Conservation (phyloP, 2,888 invertebrate genomes). For the Cheilosia scutellata region DNA sequence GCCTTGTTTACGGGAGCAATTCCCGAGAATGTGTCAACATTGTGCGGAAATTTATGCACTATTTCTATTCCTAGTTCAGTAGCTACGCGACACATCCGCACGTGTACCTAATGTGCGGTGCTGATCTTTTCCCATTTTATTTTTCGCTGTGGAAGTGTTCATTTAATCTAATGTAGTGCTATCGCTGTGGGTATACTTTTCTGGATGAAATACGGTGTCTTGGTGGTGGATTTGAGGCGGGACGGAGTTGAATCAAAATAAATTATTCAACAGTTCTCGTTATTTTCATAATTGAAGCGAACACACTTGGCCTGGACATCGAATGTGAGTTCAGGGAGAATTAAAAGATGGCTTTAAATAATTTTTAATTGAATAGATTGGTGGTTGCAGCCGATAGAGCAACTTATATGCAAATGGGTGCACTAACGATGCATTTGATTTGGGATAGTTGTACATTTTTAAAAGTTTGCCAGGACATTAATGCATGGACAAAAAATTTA, state of each 20-base stretch:
- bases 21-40: slow-evolving; percentile 57
- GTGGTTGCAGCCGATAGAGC: not conserved
- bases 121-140: slow-evolving; percentile 5
- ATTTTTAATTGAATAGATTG: slow-evolving; percentile 2
- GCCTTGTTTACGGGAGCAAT: slow-evolving; percentile 41
- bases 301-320: not conserved
- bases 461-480: too few species aligned
- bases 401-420: not conserved
- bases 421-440: too few species aligned
- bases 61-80: slow-evolving; percentile 33
- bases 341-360: not conserved
- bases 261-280: slow-evolving; percentile 18
- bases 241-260: slow-evolving; percentile 17
- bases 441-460: too few species aligned
- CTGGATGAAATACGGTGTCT: slow-evolving; percentile 12
- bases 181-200: not conserved
- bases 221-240: not conserved
- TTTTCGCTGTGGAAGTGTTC: slow-evolving; percentile 4
- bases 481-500: too few species aligned
- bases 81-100: slow-evolving; percentile 13
- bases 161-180: slow-evolving; percentile 48
- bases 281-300: not conserved
- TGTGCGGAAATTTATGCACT: slow-evolving; percentile 53
- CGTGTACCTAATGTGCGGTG: slow-evolving; percentile 18
- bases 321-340: not conserved